phyloP scores from a whole-genome alignment of 1,140 invertebrate species.

The Schlechtendalia chinensis region DNA sequence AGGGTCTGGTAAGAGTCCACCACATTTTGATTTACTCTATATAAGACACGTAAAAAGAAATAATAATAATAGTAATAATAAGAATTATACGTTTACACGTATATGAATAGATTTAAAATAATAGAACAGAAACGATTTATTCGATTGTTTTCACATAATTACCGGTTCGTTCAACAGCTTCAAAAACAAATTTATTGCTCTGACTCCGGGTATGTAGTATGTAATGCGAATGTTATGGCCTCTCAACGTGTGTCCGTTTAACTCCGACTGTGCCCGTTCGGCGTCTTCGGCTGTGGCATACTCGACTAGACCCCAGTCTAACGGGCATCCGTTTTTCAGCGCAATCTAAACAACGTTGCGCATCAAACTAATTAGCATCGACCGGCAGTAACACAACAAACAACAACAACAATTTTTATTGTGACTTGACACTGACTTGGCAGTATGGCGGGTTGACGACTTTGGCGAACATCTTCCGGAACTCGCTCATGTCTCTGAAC shows the following conservation, averaged over 20 bases:
- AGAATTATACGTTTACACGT: too few relatives aligned
- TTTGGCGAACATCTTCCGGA: slow-evolving; percentile 60
- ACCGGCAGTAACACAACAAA: too few relatives aligned
- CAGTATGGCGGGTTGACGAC: slow-evolving; percentile 63
- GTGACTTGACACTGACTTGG: slow-evolving; percentile 61
- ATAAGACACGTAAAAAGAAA: too few relatives aligned
- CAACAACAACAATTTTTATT: too few relatives aligned
- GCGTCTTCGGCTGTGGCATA: slow-evolving; percentile 60
- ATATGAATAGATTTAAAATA: slow-evolving; percentile 22
- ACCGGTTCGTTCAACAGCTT: slow-evolving; percentile 59
- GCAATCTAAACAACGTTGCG: slow-evolving; percentile 58
- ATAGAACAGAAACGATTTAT: not conserved
- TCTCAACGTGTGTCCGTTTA: slow-evolving; percentile 58
- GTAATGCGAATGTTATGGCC: slow-evolving; percentile 59
- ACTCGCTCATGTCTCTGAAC: slow-evolving; percentile 61
- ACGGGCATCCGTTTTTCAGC: slow-evolving; percentile 61
- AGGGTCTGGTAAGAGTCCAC: slow-evolving; percentile 58
- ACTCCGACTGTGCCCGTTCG: slow-evolving; percentile 58
- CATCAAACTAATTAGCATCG: not conserved
- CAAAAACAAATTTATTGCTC: slow-evolving; percentile 62
- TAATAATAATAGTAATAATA: too few relatives aligned
- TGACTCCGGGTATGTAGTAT: slow-evolving; percentile 63
- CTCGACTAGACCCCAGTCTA: slow-evolving; percentile 64
- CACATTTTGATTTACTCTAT: slow-evolving; percentile 57
- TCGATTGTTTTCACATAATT: slow-evolving; percentile 45